A percentile compares a stretch with the other conserved stretches of the same genome.
Conservation (phyloP, 2,888 invertebrate genomes). For the Eupithecia tripunctaria region DNA sequence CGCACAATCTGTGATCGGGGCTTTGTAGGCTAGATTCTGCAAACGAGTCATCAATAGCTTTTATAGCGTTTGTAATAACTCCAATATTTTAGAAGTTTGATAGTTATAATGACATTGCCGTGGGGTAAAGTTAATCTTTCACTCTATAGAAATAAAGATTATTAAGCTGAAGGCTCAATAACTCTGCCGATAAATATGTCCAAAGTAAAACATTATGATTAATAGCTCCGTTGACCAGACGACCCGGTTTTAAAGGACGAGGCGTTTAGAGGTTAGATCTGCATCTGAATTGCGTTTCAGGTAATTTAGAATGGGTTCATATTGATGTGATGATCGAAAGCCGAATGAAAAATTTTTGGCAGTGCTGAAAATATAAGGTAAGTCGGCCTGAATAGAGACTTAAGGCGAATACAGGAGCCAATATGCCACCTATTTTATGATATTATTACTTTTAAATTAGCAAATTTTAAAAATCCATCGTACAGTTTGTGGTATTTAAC, state of each 20-base stretch:
- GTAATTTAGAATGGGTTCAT: not conserved
- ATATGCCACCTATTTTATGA: too few relatives aligned
- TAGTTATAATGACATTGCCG: not conserved
- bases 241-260: conserved; percentile 3
- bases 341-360: not conserved
- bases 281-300: not conserved
- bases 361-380: too few relatives aligned
- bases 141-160: not conserved
- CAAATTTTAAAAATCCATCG: too few relatives aligned
- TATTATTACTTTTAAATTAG: too few relatives aligned
- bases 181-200: conserved; percentile 6
- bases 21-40: too few relatives aligned
- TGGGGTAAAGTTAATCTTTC: not conserved
- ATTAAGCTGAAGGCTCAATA: not conserved
- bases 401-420: too few relatives aligned
- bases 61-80: too few relatives aligned
- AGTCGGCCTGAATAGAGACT: too few relatives aligned
- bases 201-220: conserved; percentile 5
- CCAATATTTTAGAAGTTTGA: too few relatives aligned
- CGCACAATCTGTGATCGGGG: too few relatives aligned
- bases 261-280: not conserved
- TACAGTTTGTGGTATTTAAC: too few relatives aligned
- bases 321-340: not conserved
- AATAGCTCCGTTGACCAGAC: not conserved
- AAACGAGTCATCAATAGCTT: too few relatives aligned